A percentile compares a stretch with the other conserved stretches of the same genome.
Conservation (phyloP, 2,113 vertebrate species). For the Pimephales promelas region DNA sequence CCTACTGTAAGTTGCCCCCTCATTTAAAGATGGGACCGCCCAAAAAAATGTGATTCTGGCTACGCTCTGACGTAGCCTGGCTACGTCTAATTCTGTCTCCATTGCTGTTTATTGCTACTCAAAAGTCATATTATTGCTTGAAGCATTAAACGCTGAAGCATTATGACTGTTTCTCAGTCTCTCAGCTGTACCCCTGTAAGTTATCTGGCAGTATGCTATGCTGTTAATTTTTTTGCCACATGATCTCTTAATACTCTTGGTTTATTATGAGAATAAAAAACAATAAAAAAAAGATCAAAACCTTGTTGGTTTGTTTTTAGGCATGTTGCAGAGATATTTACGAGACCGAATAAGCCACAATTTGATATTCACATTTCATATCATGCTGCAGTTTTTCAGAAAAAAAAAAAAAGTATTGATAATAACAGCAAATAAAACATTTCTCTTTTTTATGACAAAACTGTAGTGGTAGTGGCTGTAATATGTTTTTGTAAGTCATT, state of each 20-base stretch:
- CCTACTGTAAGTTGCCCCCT: too few species aligned
- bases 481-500: conserved; percentile 3
- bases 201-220: conserved; percentile 26
- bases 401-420: not conserved
- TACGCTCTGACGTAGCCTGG: too few species aligned
- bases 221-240: conserved; percentile 14
- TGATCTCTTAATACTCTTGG: not conserved
- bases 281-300: not conserved
- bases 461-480: not conserved
- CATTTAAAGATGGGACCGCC: too few species aligned
- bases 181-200: not conserved
- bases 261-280: not conserved
- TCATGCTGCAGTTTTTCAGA: not conserved
- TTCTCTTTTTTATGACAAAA: conserved; percentile 1
- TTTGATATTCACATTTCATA: conserved; percentile 31
- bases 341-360: not conserved
- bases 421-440: not conserved
- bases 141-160: too few species aligned
- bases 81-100: too few species aligned
- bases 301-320: not conserved
- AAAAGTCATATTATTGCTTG: too few species aligned
- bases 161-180: too few species aligned
- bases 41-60: too few species aligned
- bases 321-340: conserved; percentile 2
- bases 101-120: too few species aligned